A percentile compares a stretch with the other conserved stretches of the same genome.
These are phyloP conservation scores for Vandiemenella viatica DNA, from an alignment of 2,888 invertebrate species.

Conservation along the genomic window DNA sequence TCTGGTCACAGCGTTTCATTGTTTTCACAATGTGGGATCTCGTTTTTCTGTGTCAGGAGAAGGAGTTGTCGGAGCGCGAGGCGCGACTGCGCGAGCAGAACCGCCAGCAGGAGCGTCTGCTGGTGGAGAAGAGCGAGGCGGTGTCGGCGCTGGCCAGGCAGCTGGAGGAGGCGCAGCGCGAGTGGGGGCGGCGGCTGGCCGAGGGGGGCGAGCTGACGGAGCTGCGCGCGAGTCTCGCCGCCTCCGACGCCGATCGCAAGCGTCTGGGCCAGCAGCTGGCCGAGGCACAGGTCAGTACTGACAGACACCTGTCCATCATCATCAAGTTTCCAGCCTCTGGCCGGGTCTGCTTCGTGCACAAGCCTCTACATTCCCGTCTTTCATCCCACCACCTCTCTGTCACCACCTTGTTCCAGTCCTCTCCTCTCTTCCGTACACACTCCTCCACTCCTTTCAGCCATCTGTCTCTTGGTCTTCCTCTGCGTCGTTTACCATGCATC, in stretches of 20 bases:
- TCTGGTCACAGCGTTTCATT: too few species aligned
- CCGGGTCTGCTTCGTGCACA: too few species aligned
- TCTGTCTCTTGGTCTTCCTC: too few species aligned
- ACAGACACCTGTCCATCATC: background rate
- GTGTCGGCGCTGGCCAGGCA: slow-evolving; percentile 46
- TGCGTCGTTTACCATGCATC: too few species aligned
- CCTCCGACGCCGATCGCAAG: background rate
- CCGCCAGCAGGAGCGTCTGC: slow-evolving; percentile 40
- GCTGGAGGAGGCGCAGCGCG: slow-evolving; percentile 41
- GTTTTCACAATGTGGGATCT: background rate
- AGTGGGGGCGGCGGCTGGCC: slow-evolving; percentile 31
- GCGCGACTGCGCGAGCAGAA: slow-evolving; percentile 5
- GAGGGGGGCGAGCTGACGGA: background rate
- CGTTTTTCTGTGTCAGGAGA: background rate
- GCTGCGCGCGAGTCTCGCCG: background rate
- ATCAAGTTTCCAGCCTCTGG: too few species aligned
- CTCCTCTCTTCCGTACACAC: too few species aligned
- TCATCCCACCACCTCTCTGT: too few species aligned
- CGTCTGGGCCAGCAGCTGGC: background rate
- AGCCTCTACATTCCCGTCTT: too few species aligned
- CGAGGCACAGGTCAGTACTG: background rate
- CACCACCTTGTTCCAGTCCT: too few species aligned
- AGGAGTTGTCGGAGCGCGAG: background rate
- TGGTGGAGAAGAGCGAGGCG: slow-evolving; percentile 44
- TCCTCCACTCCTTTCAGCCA: too few species aligned